Conservation (phyloP, 2,797 vertebrate species). For the Diplodus puntazzo region DNA sequence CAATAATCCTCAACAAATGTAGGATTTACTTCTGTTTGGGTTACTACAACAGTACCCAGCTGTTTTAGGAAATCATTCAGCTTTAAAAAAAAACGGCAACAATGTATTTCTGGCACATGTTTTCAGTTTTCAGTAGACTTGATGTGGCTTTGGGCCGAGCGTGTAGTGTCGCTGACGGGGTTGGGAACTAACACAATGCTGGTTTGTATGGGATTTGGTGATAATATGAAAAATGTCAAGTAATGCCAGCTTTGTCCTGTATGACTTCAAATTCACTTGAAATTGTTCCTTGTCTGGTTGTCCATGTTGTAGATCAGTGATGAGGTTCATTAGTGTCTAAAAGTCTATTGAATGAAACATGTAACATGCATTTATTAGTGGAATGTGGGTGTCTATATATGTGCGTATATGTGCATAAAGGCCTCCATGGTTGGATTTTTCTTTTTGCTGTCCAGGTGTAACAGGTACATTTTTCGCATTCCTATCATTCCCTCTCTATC, state of each 20-base stretch:
- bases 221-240: slow-evolving; percentile 8
- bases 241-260: not conserved
- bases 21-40: not conserved
- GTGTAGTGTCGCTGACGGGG: not conserved
- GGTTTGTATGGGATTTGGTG: slow-evolving; percentile 1
- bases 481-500: slow-evolving; percentile 78
- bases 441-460: slow-evolving; percentile 56
- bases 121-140: not conserved
- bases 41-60: not conserved
- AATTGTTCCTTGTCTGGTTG: not conserved
- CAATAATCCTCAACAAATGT: not conserved
- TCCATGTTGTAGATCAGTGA: not conserved
- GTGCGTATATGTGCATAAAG: slow-evolving; percentile 7
- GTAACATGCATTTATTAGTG: not conserved
- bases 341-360: too few species aligned
- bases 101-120: too few species aligned
- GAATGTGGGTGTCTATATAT: not conserved
- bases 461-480: slow-evolving; percentile 83
- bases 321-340: not conserved
- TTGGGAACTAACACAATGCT: not conserved
- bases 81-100: not conserved
- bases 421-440: slow-evolving; percentile 12
- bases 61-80: not conserved
- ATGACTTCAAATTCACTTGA: not conserved
- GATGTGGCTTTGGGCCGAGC: not conserved